These are phyloP conservation scores for Atlantisia rogersi DNA, from an alignment of 2,113 vertebrate species.

Conservation along the genomic window DNA sequence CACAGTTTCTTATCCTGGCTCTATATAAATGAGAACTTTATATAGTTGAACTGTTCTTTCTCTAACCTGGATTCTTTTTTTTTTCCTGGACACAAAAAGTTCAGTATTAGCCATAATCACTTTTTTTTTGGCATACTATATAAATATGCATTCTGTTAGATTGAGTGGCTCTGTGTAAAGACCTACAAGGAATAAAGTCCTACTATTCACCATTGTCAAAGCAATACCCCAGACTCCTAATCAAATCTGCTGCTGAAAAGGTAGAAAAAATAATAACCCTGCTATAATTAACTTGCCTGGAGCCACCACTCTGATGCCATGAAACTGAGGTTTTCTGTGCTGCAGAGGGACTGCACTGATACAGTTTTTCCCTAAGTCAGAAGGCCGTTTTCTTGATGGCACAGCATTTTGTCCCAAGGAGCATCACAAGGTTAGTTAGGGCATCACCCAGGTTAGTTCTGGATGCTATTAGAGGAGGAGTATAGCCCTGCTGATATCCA, in stretches of 20 bases:
- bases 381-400: neutral
- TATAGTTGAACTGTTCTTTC: neutral
- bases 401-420: neutral
- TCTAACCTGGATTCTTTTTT: neutral
- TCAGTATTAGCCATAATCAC: constrained; percentile 19
- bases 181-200: constrained; percentile 13
- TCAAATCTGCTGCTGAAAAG: constrained; percentile 30
- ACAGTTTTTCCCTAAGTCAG: neutral
- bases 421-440: neutral
- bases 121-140: neutral
- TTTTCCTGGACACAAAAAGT: neutral
- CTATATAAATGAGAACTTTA: neutral
- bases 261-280: constrained; percentile 13
- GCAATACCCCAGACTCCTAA: constrained; percentile 38
- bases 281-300: constrained; percentile 21
- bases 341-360: neutral
- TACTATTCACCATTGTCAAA: constrained; percentile 45
- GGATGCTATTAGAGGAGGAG: neutral
- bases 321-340: neutral
- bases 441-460: neutral
- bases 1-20: neutral
- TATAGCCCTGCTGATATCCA: neutral
- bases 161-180: neutral
- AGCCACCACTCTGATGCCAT: neutral
- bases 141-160: constrained; percentile 29